These are phyloP conservation scores for Burhinus bistriatus DNA, from an alignment of 2,113 vertebrate genomes.

Conservation along the genomic window DNA sequence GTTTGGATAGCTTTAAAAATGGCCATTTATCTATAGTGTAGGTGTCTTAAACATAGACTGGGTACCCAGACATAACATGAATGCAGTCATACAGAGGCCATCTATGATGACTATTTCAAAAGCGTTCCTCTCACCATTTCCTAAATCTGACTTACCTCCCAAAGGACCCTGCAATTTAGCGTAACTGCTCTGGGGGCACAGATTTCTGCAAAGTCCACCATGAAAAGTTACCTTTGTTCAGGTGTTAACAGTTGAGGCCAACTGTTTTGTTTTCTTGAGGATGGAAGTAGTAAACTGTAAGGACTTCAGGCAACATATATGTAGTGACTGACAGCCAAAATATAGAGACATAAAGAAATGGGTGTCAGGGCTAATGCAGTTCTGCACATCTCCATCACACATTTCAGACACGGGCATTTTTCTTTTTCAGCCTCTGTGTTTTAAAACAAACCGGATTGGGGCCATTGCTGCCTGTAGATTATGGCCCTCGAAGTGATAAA, in stretches of 20 bases:
- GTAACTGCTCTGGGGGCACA: background rate
- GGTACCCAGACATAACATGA: background rate
- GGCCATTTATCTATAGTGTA: background rate
- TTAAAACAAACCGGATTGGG: conserved; percentile 65
- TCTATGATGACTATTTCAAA: background rate
- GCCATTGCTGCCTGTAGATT: conserved; percentile 68
- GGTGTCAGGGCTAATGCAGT: conserved; percentile 50
- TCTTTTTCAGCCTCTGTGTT: conserved; percentile 56
- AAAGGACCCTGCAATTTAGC: background rate
- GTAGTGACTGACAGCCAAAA: conserved; percentile 57
- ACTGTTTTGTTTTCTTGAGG: background rate
- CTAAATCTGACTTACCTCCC: background rate
- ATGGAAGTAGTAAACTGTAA: conserved; percentile 33
- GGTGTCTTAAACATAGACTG: background rate
- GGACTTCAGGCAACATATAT: conserved; percentile 47
- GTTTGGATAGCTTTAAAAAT: conserved; percentile 30
- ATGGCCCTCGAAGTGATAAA: conserved; percentile 75
- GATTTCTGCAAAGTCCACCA: background rate
- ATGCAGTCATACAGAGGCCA: background rate
- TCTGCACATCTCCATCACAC: conserved; percentile 51
- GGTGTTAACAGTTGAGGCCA: background rate
- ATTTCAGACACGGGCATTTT: conserved; percentile 48
- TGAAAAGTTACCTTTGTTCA: background rate
- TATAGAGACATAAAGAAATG: conserved; percentile 62
- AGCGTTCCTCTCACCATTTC: background rate